A percentile compares a stretch with the other conserved stretches of the same genome.
These are phyloP conservation scores for Dendrolimus punctatus DNA, from an alignment of 1,140 invertebrate genomes.

Conservation along the genomic window DNA sequence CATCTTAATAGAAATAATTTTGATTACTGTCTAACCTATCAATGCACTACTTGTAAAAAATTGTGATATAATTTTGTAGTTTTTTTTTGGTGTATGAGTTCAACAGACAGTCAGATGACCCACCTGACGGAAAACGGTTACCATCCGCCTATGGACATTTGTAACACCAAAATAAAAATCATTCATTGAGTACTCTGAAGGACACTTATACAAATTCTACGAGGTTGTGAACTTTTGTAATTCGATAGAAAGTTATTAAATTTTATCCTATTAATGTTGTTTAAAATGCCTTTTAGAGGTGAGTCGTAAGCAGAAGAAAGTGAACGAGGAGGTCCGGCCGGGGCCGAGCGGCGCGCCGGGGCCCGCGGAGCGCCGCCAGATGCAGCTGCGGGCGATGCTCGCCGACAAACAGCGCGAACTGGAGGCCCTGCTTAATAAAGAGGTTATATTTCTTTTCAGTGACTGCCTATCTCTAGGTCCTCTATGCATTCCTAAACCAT, in stretches of 20 bases:
- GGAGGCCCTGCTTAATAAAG: constrained; percentile 56
- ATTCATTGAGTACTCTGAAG: no score
- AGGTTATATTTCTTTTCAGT: constrained; percentile 22
- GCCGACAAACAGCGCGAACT: constrained; percentile 63
- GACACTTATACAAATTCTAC: no score
- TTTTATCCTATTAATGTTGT: constrained; percentile 1
- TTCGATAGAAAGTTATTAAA: neutral
- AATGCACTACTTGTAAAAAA: no score
- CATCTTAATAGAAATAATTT: no score
- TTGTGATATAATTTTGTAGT: no score
- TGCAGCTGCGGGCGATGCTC: constrained; percentile 56
- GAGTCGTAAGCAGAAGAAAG: constrained; percentile 56
- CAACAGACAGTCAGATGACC: no score
- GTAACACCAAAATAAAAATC: no score
- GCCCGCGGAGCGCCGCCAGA: constrained; percentile 51
- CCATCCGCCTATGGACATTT: no score
- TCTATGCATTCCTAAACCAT: neutral
- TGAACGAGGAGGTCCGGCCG: constrained; percentile 46
- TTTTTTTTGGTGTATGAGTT: no score
- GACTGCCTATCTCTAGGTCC: neutral
- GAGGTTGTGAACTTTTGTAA: no score
- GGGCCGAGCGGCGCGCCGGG: constrained; percentile 23
- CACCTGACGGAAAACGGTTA: no score
- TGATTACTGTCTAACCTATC: no score
- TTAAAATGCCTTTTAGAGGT: constrained; percentile 20